Conservation (phyloP, 2,113 vertebrate genomes). For the Alligator mississippiensis region DNA sequence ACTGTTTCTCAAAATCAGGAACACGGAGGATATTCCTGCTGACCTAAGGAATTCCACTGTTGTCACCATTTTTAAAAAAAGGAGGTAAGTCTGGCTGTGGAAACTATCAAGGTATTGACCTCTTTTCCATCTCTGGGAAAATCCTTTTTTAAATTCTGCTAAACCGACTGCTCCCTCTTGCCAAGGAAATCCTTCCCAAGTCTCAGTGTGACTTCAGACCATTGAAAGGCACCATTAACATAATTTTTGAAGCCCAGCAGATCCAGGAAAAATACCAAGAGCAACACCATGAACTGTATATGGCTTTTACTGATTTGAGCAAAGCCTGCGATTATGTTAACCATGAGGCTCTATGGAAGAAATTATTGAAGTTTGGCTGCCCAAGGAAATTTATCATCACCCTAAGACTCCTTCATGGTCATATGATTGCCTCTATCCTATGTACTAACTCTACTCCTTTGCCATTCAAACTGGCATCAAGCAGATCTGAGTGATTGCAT, state of each 20-base stretch:
- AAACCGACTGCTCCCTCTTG: background rate
- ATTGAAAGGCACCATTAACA: background rate
- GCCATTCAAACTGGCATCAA: background rate
- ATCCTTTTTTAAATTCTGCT: background rate
- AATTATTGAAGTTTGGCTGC: background rate
- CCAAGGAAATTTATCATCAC: too few relatives aligned
- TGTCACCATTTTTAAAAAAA: conserved; percentile 36
- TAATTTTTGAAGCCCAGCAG: background rate
- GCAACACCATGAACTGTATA: background rate
- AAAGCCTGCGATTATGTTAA: background rate
- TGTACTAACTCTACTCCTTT: background rate
- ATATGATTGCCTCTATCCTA: background rate
- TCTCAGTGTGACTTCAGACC: background rate
- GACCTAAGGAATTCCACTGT: conserved; percentile 41
- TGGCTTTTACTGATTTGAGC: background rate
- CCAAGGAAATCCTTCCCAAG: background rate
- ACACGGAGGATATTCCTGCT: conserved; percentile 60
- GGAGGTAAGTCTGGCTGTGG: background rate
- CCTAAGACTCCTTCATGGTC: too few relatives aligned
- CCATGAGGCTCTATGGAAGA: background rate
- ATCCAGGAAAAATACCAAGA: background rate
- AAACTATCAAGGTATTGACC: background rate
- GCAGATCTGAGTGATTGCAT: background rate
- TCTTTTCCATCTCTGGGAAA: background rate
- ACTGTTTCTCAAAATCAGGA: conserved; percentile 36